Conservation (phyloP, 1,140 invertebrate species). For the Dolichoris vasculosae region DNA sequence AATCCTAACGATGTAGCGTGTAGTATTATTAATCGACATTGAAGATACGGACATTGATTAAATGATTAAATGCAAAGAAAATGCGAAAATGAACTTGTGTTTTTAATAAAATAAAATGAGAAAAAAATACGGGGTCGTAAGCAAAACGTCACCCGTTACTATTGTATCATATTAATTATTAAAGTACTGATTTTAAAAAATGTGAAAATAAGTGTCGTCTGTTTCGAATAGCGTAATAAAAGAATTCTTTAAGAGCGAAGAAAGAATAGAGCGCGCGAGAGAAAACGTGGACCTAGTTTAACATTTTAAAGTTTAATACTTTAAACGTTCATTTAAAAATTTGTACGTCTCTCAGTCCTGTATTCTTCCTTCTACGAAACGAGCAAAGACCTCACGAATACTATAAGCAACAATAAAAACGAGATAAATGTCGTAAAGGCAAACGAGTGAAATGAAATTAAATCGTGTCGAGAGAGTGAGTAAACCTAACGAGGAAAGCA, state of each 20-base stretch:
- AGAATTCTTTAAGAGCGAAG: neutral
- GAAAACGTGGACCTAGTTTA: constrained; percentile 1
- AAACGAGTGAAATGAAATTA: neutral
- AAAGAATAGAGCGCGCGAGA: neutral
- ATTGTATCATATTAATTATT: constrained; percentile 65
- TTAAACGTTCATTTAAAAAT: constrained; percentile 31
- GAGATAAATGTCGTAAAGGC: too few species aligned
- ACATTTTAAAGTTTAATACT: constrained; percentile 31
- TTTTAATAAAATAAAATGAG: constrained; percentile 59
- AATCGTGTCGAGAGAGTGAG: neutral
- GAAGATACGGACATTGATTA: constrained; percentile 34
- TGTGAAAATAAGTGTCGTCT: constrained; percentile 52
- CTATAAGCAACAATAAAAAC: neutral
- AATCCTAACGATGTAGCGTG: constrained; percentile 71
- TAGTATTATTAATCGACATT: constrained; percentile 64
- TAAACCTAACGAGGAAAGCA: neutral
- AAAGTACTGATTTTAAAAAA: constrained; percentile 54
- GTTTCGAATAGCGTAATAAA: constrained; percentile 43
- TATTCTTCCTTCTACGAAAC: constrained; percentile 51
- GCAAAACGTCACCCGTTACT: constrained; percentile 58
- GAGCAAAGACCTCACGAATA: constrained; percentile 28
- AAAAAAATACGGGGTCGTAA: constrained; percentile 37
- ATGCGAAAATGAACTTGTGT: constrained; percentile 59
- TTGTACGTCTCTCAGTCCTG: constrained; percentile 10
- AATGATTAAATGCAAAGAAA: constrained; percentile 64